Evolutionary conservation across 2,113 vertebrate species (phyloP).

Genomic region (Hippolais icterina): DNA sequence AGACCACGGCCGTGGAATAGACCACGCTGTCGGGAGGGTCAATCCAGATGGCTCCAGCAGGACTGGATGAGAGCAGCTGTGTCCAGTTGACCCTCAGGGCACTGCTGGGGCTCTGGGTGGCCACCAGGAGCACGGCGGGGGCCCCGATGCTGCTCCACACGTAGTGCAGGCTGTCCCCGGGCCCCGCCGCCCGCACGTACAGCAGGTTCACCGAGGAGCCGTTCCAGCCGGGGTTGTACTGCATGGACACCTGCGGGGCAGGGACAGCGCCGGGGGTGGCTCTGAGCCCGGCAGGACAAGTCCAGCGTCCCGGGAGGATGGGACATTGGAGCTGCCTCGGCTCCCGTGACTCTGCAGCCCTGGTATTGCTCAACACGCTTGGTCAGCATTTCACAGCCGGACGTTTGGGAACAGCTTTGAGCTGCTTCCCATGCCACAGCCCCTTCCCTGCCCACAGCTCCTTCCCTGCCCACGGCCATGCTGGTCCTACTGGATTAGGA

Average conservation of each 20-base stretch:
- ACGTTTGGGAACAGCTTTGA: neutral
- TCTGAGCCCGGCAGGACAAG: neutral
- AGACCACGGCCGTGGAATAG: slow-evolving; percentile 77
- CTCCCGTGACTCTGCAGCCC: neutral
- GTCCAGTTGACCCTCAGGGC: slow-evolving; percentile 81
- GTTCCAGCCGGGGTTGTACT: slow-evolving; percentile 73
- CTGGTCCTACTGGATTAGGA: neutral
- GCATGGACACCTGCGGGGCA: slow-evolving; percentile 74
- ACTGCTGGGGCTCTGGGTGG: slow-evolving; percentile 74
- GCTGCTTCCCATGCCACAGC: neutral
- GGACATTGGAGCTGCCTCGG: neutral
- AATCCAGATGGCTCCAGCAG: slow-evolving; percentile 73
- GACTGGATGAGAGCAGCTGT: slow-evolving; percentile 61
- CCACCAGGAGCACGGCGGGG: slow-evolving; percentile 82
- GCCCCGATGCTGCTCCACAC: slow-evolving; percentile 84
- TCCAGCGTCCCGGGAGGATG: neutral
- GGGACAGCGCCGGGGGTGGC: neutral
- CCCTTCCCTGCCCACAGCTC: neutral
- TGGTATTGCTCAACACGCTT: neutral
- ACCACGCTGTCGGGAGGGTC: slow-evolving; percentile 78
- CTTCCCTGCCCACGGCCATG: neutral
- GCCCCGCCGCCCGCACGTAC: slow-evolving; percentile 79
- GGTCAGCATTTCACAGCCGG: neutral
- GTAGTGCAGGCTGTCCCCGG: slow-evolving; percentile 84
- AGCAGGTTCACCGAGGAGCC: slow-evolving; percentile 72